Evolutionary conservation across 1,140 invertebrate species (phyloP).

Genomic region (Tetragnatha versicolor): DNA sequence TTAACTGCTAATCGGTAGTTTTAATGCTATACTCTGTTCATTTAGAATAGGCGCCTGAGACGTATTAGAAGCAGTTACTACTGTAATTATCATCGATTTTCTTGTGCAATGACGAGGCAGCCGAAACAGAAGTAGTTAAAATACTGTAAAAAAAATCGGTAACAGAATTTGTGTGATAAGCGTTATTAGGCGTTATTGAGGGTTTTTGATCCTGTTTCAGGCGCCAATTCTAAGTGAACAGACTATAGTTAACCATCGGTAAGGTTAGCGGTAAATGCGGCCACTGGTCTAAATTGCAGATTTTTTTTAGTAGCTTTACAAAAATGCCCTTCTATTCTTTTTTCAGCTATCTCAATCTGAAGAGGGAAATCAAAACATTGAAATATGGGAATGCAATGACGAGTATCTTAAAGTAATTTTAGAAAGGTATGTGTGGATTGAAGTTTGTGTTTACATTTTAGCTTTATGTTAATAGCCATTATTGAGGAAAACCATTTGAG

Average conservation of each 20-base stretch:
- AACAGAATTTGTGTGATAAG: background rate
- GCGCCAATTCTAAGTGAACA: background rate
- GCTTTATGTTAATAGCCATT: background rate
- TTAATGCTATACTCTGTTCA: too few relatives aligned
- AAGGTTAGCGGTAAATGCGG: too few relatives aligned
- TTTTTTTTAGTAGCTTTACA: background rate
- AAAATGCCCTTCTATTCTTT: background rate
- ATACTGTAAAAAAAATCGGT: too few relatives aligned
- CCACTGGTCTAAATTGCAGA: background rate
- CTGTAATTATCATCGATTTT: too few relatives aligned
- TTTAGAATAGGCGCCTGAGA: too few relatives aligned
- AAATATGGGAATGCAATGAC: constrained; percentile 46
- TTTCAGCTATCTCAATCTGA: constrained; percentile 21
- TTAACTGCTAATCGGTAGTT: background rate
- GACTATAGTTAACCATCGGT: too few relatives aligned
- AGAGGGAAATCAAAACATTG: constrained; percentile 33
- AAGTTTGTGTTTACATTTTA: background rate
- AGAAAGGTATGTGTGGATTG: constrained; percentile 30
- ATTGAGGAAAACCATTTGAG: background rate
- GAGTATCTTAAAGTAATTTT: constrained; percentile 48
- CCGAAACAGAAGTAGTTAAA: too few relatives aligned
- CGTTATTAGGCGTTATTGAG: background rate
- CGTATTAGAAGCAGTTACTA: too few relatives aligned
- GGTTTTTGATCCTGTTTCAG: background rate
- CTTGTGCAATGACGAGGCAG: too few relatives aligned